Evolutionary conservation across 2,888 invertebrate genomes (phyloP).

Genomic region (Pasiphila rectangulata): DNA sequence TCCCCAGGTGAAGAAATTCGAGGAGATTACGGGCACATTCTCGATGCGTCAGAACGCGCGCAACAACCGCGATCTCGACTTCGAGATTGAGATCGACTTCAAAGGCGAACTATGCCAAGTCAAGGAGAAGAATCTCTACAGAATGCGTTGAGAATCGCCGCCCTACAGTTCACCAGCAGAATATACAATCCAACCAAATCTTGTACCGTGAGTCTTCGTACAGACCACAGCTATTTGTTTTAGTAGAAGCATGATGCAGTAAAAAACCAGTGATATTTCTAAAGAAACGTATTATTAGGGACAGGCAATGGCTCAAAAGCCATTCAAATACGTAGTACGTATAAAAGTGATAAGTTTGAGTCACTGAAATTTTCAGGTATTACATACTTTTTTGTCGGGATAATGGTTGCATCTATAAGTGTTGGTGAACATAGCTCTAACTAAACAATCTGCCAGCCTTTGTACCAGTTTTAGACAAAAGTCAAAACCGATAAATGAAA

Average conservation of each 20-base stretch:
- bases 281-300: neutral
- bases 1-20: constrained; percentile 89
- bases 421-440: too few species aligned
- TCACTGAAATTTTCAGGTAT: too few species aligned
- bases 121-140: constrained; percentile 91
- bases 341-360: too few species aligned
- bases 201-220: too few species aligned
- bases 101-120: constrained; percentile 93
- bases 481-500: too few species aligned
- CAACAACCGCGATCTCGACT: constrained; percentile 98
- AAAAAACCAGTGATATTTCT: constrained; percentile 1
- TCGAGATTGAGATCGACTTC: constrained; percentile 95
- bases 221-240: too few species aligned
- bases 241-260: too few species aligned
- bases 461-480: too few species aligned
- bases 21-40: constrained; percentile 95
- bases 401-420: too few species aligned
- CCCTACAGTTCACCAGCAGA: neutral
- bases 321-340: too few species aligned
- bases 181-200: neutral
- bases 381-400: too few species aligned
- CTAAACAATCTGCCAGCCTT: too few species aligned
- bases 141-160: constrained; percentile 88
- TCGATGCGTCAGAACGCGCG: constrained; percentile 97
- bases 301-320: neutral